phyloP scores from a whole-genome alignment of 2,113 vertebrate genomes.

The Siniperca knerii region DNA sequence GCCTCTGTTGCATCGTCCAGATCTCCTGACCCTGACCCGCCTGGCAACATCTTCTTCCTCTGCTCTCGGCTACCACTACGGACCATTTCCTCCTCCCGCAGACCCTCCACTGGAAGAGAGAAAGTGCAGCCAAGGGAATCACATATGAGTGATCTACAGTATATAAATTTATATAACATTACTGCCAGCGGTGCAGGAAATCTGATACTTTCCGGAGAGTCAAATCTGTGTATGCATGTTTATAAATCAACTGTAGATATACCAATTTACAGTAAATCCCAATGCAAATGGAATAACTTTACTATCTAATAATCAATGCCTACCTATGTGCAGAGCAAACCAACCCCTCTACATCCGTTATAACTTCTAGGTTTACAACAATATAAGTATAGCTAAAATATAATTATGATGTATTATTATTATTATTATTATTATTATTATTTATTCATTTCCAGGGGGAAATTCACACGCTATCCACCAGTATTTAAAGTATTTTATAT shows the following conservation, averaged over 20 bases:
- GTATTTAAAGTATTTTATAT: too few species aligned
- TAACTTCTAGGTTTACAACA: too few species aligned
- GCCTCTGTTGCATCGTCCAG: constrained; percentile 74
- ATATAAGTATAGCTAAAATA: too few species aligned
- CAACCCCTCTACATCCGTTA: too few species aligned
- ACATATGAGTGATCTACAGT: neutral
- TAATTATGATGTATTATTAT: too few species aligned
- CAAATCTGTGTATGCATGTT: neutral
- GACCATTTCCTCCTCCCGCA: constrained; percentile 82
- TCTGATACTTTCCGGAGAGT: neutral
- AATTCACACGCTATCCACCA: too few species aligned
- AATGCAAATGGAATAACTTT: neutral
- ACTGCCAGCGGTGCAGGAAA: neutral
- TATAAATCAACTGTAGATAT: neutral
- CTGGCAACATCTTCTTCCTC: constrained; percentile 75
- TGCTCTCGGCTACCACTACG: constrained; percentile 80
- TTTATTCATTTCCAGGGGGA: too few species aligned
- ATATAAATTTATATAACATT: neutral
- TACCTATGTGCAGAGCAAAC: too few species aligned
- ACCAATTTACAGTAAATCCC: neutral
- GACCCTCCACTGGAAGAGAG: constrained; percentile 69
- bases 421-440: too few species aligned
- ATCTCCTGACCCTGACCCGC: constrained; percentile 80
- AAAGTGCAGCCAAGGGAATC: neutral
- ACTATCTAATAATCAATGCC: neutral